Conservation (phyloP, 2,113 vertebrate genomes). For the Rhea pennata region DNA sequence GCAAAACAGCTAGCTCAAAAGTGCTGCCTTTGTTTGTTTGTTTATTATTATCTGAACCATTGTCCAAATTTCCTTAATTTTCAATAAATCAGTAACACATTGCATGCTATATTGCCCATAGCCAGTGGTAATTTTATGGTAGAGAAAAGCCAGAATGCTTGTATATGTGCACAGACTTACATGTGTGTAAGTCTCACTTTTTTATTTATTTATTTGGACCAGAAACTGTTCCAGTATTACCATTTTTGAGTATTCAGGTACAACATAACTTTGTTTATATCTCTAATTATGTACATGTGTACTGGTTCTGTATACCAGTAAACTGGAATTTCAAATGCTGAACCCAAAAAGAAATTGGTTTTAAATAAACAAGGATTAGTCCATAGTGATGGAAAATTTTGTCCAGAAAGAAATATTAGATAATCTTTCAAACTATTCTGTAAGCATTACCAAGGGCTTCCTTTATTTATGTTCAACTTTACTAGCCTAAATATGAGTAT, state of each 20-base stretch:
- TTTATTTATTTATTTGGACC: not conserved
- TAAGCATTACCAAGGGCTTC: not conserved
- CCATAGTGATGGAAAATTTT: not conserved
- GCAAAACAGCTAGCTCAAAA: not conserved
- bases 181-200: not conserved
- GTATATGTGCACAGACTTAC: not conserved
- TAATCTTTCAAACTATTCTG: not conserved
- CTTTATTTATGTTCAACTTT: not conserved
- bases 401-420: not conserved
- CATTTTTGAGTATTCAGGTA: not conserved
- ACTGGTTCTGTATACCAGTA: not conserved
- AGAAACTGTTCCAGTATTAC: not conserved
- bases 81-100: not conserved
- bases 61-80: not conserved
- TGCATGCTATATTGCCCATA: not conserved
- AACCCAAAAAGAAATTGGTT: not conserved
- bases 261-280: not conserved
- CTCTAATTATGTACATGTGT: not conserved
- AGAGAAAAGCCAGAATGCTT: not conserved
- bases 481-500: not conserved
- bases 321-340: not conserved
- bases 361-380: not conserved
- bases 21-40: not conserved
- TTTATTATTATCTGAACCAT: not conserved
- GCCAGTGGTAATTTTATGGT: not conserved